Conservation (phyloP, 2,797 vertebrate species). For the Brotula barbata region DNA sequence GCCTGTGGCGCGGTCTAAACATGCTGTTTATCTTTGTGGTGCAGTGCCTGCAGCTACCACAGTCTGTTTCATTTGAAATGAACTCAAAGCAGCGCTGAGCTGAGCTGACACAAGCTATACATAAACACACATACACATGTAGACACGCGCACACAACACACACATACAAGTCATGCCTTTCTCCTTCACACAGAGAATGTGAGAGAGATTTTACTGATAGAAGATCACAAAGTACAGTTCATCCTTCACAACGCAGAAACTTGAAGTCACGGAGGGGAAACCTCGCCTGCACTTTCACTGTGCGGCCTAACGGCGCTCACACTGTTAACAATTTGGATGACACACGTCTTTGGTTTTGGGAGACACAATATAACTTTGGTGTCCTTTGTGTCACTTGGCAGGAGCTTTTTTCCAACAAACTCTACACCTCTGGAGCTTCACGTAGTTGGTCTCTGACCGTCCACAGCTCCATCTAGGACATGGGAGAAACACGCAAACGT, state of each 20-base stretch:
- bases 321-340: slow-evolving; percentile 63
- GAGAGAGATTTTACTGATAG: slow-evolving; percentile 65
- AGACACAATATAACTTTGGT: slow-evolving; percentile 35
- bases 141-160: slow-evolving; percentile 35
- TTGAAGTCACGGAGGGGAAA: slow-evolving; percentile 50
- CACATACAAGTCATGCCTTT: slow-evolving; percentile 45
- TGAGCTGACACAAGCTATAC: slow-evolving; percentile 69
- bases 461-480: slow-evolving; percentile 42
- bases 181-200: slow-evolving; percentile 50
- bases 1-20: slow-evolving; percentile 67
- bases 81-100: slow-evolving; percentile 70
- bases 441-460: slow-evolving; percentile 29
- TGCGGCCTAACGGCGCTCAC: slow-evolving; percentile 45
- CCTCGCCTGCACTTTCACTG: slow-evolving; percentile 34
- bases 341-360: slow-evolving; percentile 43
- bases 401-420: background rate
- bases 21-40: slow-evolving; percentile 72
- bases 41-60: slow-evolving; percentile 65
- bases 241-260: slow-evolving; percentile 54
- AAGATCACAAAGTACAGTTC: slow-evolving; percentile 50
- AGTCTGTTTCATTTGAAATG: slow-evolving; percentile 69
- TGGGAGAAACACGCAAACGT: slow-evolving; percentile 33
- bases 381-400: slow-evolving; percentile 37
- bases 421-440: slow-evolving; percentile 12
- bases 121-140: slow-evolving; percentile 33